Base-by-base conservation (phyloP, 2,797 vertebrate genomes). In the Protosalanx chinensis region DNA sequence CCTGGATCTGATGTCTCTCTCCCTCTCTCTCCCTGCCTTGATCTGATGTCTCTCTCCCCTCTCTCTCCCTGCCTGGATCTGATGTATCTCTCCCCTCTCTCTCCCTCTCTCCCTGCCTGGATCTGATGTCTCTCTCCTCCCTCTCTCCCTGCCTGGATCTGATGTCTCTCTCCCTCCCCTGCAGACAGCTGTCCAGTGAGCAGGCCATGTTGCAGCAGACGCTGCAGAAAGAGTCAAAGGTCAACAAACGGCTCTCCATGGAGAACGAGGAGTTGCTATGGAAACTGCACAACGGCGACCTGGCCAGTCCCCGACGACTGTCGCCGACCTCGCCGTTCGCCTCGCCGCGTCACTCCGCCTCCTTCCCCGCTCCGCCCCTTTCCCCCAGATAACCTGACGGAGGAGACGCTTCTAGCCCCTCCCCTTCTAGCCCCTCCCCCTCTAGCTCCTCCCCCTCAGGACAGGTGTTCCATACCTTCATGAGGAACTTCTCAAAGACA, bases 241-340 rank as follows among this genome's bases (percentile, higher is more conserved):
- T 95, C 68, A 98, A 98, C 89, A 98, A 98, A 79, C 93, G 96
- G 0, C 88, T 98, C 51, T 98, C 96, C 2, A 97, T 98, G 96
- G 96, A 98, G 90, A 98, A 98, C 0, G 96, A 98, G 86, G 97
- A 98, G 85, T 91, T 98, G 64, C 90, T 97, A 51, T 98, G 96
- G 97, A 98, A 98, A 81, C 85, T 98, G 64, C 95, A 98, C 83
- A 98, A 98, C 0, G 94, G 96, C 0, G 95, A 97, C 88, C 86
- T 97, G 78, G 93, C 93, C 66, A 95, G 94, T 77, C 94, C 95
- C 6, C 93, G 93, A 72, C 93, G 89, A 73, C 89, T 95, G 30
- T 95, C 95, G 0, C 93, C 95, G 90, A 73, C 92, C 0, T 89
- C 94, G 30, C 92, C 95, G 67, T 94, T 93, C 67, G 81, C 81